Percentiles rank a stretch among this genome's conserved stretches.
Evolutionary conservation across 2,113 vertebrate species (phyloP).

Genomic region (Megatriorchis doriae): DNA sequence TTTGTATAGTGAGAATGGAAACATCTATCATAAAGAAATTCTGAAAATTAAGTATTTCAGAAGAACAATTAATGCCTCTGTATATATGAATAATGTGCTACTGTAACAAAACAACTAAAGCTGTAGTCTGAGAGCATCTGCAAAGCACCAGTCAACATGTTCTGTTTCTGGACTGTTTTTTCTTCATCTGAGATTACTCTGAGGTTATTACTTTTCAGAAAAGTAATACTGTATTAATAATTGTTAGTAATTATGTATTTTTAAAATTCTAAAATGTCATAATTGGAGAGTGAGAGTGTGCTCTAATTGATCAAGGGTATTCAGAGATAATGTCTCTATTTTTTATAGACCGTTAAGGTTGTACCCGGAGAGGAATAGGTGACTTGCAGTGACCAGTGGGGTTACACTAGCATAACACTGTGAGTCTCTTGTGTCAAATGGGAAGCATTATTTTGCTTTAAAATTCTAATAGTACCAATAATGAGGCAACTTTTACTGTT

Average conservation of each 20-base stretch:
- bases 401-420: background rate
- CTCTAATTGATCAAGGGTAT: background rate
- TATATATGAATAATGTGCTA: background rate
- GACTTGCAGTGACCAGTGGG: background rate
- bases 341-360: fast-evolving
- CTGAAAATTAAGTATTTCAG: background rate
- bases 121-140: background rate
- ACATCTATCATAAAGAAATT: no score
- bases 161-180: background rate
- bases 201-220: background rate
- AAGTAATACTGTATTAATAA: background rate
- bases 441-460: background rate
- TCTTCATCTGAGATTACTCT: background rate
- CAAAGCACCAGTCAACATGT: background rate
- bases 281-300: fast-evolving
- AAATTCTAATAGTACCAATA: background rate
- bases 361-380: background rate
- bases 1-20: background rate
- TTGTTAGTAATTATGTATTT: background rate
- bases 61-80: background rate
- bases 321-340: background rate
- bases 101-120: background rate
- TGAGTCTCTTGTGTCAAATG: background rate
- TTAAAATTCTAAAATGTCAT: background rate
- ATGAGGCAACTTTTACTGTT: background rate